These are phyloP conservation scores for Allacma fusca DNA, from an alignment of 2,888 invertebrate genomes.

Conservation along the genomic window DNA sequence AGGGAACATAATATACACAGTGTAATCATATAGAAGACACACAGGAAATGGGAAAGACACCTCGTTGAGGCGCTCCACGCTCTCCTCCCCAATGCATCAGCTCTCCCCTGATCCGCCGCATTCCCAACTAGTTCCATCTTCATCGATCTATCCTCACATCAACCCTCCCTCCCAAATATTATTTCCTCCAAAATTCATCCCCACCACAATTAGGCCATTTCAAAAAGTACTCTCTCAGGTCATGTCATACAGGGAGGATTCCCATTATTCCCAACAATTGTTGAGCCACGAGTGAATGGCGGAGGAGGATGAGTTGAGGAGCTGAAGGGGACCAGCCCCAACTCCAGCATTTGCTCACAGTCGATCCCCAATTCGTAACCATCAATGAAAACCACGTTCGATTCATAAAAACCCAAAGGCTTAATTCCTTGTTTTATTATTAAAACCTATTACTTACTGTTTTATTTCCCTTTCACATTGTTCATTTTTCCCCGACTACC, in stretches of 20 bases:
- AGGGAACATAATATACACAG: background rate
- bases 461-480: background rate
- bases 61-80: background rate
- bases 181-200: background rate
- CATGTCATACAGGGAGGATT: no score
- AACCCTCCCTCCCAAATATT: background rate
- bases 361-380: background rate
- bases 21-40: background rate
- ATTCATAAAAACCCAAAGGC: background rate
- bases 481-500: no score
- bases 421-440: background rate
- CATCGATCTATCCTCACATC: background rate
- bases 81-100: background rate
- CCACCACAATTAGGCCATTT: background rate
- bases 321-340: background rate
- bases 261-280: background rate
- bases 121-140: constrained; percentile 22
- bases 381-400: constrained; percentile 7
- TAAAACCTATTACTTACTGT: background rate
- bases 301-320: background rate
- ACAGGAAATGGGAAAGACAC: constrained; percentile 10
- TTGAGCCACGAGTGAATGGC: constrained; percentile 14
- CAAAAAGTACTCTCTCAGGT: background rate
- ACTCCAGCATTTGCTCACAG: background rate
- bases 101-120: constrained; percentile 8